A percentile compares a stretch with the other conserved stretches of the same genome.
These are phyloP conservation scores for Nothocercus julius DNA, from an alignment of 2,113 vertebrate genomes.

Conservation along the genomic window DNA sequence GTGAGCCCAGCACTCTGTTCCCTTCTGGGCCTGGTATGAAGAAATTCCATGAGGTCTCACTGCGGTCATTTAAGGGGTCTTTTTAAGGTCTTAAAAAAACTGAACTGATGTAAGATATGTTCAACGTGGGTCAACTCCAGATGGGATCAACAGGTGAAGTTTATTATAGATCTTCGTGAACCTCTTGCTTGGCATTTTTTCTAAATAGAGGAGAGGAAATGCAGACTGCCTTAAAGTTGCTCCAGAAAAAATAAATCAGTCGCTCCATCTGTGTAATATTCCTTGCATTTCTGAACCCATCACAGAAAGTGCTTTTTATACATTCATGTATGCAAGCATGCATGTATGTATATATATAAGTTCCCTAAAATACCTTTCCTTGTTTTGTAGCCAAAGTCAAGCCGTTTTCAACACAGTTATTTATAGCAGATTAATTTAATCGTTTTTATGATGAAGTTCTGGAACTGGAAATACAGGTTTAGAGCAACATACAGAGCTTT, in stretches of 20 bases:
- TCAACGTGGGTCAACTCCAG: background rate
- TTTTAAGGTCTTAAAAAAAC: background rate
- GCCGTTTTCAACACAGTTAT: background rate
- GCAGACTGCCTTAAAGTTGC: background rate
- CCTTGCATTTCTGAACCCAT: constrained; percentile 5
- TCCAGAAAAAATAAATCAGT: constrained; percentile 43
- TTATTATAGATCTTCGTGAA: background rate
- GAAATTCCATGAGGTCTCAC: background rate
- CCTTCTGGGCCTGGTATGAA: background rate
- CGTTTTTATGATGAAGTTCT: background rate
- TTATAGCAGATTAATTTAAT: background rate
- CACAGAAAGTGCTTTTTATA: background rate
- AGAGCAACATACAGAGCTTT: background rate
- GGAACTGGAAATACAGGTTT: constrained; percentile 2
- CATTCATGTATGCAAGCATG: background rate
- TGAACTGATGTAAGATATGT: background rate
- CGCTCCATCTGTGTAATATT: constrained; percentile 13
- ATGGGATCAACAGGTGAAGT: background rate
- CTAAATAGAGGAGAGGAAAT: constrained; percentile 10
- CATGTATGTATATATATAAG: background rate
- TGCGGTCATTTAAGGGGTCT: background rate
- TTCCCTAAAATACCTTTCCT: background rate
- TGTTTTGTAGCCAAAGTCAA: background rate
- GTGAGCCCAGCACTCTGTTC: background rate
- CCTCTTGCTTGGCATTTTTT: background rate